phyloP scores from a whole-genome alignment of 2,797 vertebrate species.

The Chiloscyllium punctatum region DNA sequence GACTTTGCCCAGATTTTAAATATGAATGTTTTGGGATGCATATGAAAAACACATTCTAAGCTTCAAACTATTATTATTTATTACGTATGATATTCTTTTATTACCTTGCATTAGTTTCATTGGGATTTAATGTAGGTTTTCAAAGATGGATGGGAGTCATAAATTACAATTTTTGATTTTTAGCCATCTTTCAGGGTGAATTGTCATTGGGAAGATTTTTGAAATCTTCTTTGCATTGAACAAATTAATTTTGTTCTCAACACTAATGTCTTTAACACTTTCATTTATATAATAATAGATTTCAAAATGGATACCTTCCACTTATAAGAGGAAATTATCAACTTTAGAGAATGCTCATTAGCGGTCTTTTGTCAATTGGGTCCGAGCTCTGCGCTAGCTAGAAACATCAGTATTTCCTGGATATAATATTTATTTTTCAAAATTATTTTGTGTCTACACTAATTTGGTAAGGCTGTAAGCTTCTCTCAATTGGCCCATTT shows the following conservation, averaged over 20 bases:
- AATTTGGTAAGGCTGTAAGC: background rate
- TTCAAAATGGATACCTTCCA: constrained; percentile 1
- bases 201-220: too few species aligned
- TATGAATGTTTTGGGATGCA: background rate
- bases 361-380: background rate
- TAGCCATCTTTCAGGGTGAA: too few species aligned
- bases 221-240: too few species aligned
- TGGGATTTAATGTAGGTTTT: too few species aligned
- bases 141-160: too few species aligned
- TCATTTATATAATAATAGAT: background rate
- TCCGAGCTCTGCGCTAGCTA: background rate
- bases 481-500: background rate
- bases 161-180: too few species aligned
- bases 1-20: background rate
- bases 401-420: background rate
- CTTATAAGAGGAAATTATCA: background rate
- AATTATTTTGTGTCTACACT: background rate
- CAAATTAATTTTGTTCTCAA: too few species aligned
- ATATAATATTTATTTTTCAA: background rate
- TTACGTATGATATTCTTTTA: background rate
- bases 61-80: background rate
- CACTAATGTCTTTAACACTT: too few species aligned
- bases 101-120: background rate
- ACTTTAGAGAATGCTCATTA: background rate
- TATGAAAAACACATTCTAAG: background rate